Evolutionary conservation across 2,113 vertebrate species (phyloP).

Genomic region (Sturnira hondurensis): DNA sequence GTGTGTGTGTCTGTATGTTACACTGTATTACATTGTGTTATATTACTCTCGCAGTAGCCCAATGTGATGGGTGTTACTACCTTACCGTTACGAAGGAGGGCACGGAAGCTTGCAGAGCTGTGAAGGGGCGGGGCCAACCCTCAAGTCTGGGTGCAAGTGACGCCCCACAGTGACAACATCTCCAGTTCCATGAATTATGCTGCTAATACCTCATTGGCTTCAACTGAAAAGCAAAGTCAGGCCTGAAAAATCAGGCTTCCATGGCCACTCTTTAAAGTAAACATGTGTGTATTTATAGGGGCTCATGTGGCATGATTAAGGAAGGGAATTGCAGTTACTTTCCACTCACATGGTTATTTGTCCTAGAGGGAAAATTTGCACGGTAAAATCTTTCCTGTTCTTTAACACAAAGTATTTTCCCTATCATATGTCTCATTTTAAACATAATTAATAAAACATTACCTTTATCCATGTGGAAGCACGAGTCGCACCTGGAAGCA

Average conservation of each 20-base stretch:
- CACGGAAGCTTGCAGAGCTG: not conserved
- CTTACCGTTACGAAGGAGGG: not conserved
- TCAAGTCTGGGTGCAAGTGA: not conserved
- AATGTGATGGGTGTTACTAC: not conserved
- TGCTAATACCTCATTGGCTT: not conserved
- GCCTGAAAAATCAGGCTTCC: not conserved
- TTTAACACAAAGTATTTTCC: not conserved
- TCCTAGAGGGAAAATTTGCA: not conserved
- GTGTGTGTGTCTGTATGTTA: not conserved
- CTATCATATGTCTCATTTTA: not conserved
- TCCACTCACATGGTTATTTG: too few species aligned
- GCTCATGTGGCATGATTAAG: not conserved
- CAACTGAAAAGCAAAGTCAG: not conserved
- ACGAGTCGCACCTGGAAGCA: not conserved
- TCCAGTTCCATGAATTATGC: not conserved
- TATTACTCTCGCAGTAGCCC: not conserved
- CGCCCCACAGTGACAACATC: not conserved
- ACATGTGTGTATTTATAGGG: not conserved
- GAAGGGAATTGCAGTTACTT: too few species aligned
- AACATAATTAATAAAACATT: not conserved
- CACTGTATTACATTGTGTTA: not conserved
- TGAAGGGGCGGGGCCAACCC: not conserved
- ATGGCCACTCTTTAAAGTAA: not conserved
- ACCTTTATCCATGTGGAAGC: not conserved
- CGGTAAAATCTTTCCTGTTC: not conserved